Percentiles rank a stretch among this genome's conserved stretches.
Evolutionary conservation across 2,888 invertebrate genomes (phyloP).

Genomic region (Poecilobothrus nobilitatus): DNA sequence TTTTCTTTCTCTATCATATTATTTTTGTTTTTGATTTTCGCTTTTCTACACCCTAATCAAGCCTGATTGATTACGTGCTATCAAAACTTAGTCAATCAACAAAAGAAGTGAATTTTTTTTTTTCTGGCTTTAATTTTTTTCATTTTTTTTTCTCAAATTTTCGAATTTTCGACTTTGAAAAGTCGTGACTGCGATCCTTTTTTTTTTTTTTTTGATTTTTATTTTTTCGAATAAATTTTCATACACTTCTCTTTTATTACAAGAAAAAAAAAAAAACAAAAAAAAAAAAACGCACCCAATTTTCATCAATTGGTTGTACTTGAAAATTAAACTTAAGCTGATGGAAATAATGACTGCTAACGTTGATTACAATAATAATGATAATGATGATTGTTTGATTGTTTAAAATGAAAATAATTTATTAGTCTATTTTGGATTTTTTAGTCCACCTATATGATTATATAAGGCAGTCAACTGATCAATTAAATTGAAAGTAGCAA

Average conservation of each 20-base stretch:
- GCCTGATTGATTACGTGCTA: slow-evolving; percentile 1
- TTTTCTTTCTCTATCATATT: not conserved
- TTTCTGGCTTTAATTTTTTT: not conserved
- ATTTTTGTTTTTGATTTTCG: not conserved
- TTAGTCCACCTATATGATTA: no score
- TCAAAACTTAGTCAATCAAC: slow-evolving; percentile 4
- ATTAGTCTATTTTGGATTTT: no score
- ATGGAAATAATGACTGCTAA: not conserved
- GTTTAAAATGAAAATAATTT: not conserved
- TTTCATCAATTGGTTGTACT: not conserved
- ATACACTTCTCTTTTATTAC: not conserved
- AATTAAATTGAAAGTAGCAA: no score
- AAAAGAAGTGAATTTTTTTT: not conserved
- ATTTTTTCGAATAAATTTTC: not conserved
- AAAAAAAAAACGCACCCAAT: not conserved
- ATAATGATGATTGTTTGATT: not conserved
- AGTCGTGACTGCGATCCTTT: slow-evolving; percentile 2
- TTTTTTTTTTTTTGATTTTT: not conserved
- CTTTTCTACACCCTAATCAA: slow-evolving; percentile 1
- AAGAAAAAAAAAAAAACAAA: no score
- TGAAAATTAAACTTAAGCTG: not conserved
- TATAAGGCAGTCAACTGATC: no score
- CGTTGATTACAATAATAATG: not conserved
- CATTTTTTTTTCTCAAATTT: not conserved
- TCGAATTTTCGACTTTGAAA: not conserved